Evolutionary conservation across 30 jellyfish, hydroid and myxozoan species (phyloP), one percentile per base, ranked within the genome.

Genomic region (Aurelia sp.): DNA sequence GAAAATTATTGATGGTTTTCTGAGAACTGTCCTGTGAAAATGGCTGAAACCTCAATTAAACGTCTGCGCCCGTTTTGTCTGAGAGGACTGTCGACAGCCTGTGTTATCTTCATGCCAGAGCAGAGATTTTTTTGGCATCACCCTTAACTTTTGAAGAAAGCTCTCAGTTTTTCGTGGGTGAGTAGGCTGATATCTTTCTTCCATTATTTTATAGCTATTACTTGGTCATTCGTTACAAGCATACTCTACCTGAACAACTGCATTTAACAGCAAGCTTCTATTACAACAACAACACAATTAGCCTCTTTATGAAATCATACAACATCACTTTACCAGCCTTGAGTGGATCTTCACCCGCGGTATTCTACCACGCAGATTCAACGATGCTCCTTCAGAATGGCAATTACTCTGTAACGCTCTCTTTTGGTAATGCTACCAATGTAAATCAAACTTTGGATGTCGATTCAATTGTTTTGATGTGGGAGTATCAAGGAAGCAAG

Each of bases 391-490:
- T 57, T 15, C 59, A 81, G 16, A 60, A 82, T 62, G 86, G 84
- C 57, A 83, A 84, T 31, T 91, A 91, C 75, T 69, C 89, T 1
- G 61, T 91, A 8, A 70, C 85, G n/a, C 65, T 85, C 0, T 68
- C 81, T 10, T 50, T 82, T 59, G 84, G 66, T 11, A 52, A 68
- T 35, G 8, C 84, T 16, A 51, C 86, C 19, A 33, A 27, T 67
- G 70, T 79, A 59, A 80, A 80, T 48, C 76, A 62, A 24, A 19
- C 90, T 6, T 12, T 91, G 51, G 91, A 77, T 57, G 27, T 91
- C n/a, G 98, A 91, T 59, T 91, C 96, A 5, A 53, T 85, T 5
- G 78, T 86, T 22, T 24, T 85, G 63, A 60, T 91, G 83, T 66
- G 90, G 64, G 89, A 85, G 30, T 52, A 41, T 13, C 44, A 67